Evolutionary conservation across 2,797 vertebrate genomes (phyloP).

Genomic region (Trachurus trachurus): DNA sequence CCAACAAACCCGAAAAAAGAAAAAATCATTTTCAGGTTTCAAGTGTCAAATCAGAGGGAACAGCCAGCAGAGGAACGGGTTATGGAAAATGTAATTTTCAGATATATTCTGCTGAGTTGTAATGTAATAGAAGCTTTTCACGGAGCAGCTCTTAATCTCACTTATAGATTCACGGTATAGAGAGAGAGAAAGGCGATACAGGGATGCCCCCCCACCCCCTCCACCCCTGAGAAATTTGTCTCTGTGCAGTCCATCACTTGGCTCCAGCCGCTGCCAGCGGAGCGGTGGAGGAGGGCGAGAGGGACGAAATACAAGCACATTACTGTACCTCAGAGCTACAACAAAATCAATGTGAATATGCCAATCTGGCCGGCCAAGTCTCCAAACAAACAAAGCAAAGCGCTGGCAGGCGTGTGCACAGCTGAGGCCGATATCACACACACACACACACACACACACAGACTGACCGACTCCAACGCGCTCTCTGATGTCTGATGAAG

Average conservation of each 20-base stretch:
- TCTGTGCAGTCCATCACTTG: constrained; percentile 62
- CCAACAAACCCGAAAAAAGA: not conserved
- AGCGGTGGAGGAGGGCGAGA: constrained; percentile 20
- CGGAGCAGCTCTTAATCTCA: constrained; percentile 26
- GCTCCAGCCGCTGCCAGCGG: constrained; percentile 57
- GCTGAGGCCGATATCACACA: constrained; percentile 20
- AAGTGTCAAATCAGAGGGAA: not conserved
- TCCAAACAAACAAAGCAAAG: constrained; percentile 41
- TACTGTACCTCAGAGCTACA: constrained; percentile 66
- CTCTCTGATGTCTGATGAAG: constrained; percentile 28
- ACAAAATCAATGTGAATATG: constrained; percentile 73
- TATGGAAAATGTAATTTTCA: not conserved
- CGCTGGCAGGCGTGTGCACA: constrained; percentile 42
- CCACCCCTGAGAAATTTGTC: constrained; percentile 32
- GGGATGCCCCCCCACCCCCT: constrained; percentile 28
- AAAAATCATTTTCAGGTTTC: not conserved
- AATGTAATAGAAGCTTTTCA: constrained; percentile 25
- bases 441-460: no score
- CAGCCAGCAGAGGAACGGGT: not conserved
- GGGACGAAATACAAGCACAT: constrained; percentile 64
- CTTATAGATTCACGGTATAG: constrained; percentile 40
- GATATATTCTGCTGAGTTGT: constrained; percentile 21
- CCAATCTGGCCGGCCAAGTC: constrained; percentile 57
- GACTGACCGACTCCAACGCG: constrained; percentile 21
- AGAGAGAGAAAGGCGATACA: not conserved